phyloP scores from a whole-genome alignment of 2,797 vertebrate genomes.

The Paguma larvata region DNA sequence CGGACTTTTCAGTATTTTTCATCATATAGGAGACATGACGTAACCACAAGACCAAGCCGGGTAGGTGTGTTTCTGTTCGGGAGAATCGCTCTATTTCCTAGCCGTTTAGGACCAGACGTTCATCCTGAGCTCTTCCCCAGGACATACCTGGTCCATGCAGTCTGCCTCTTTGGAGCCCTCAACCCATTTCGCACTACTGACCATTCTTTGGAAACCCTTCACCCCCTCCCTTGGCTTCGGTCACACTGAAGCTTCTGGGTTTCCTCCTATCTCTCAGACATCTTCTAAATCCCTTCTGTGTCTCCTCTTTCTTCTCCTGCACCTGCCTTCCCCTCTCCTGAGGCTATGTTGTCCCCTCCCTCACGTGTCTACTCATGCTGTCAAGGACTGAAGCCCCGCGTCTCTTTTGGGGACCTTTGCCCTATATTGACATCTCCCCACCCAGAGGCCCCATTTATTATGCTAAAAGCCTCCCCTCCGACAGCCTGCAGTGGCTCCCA shows the following conservation, averaged over 20 bases:
- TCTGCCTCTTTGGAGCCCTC: background rate
- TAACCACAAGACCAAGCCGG: background rate
- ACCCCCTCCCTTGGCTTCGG: background rate
- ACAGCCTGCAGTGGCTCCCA: background rate
- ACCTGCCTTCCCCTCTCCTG: background rate
- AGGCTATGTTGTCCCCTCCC: background rate
- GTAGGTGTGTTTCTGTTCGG: too few species aligned
- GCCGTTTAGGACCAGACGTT: background rate
- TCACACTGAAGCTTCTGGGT: background rate
- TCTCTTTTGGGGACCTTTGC: background rate
- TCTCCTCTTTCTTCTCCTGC: background rate
- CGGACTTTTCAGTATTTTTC: background rate
- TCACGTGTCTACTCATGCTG: background rate
- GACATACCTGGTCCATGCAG: fast-evolving
- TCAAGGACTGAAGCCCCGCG: background rate
- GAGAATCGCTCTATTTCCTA: background rate
- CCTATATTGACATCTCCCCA: background rate
- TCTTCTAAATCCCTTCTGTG: too few species aligned
- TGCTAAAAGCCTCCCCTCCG: background rate
- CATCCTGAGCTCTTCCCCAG: background rate
- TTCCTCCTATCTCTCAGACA: background rate
- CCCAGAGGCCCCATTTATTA: fast-evolving
- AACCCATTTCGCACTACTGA: background rate
- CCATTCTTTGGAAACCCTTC: background rate
- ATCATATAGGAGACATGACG: too few species aligned